Evolutionary conservation across 2,888 invertebrate species (phyloP).

Genomic region (Eupithecia subumbrata): DNA sequence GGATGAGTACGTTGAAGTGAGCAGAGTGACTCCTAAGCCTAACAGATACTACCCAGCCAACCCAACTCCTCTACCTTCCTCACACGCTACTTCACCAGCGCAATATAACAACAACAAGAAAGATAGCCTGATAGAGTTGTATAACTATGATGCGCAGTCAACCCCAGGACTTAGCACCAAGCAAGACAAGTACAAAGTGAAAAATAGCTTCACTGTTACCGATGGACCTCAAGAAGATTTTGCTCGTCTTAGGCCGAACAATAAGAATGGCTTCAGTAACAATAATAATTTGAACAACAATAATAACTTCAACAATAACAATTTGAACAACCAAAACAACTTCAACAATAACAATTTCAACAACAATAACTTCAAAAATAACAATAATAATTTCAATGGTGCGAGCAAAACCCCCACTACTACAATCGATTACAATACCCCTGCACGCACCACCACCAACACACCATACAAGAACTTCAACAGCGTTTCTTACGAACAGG

Average conservation of each 20-base stretch:
- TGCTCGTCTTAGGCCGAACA: conserved; percentile 54
- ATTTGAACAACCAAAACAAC: conserved; percentile 36
- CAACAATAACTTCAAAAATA: conserved; percentile 30
- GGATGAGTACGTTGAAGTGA: conserved; percentile 79
- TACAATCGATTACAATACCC: conserved; percentile 59
- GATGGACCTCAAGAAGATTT: conserved; percentile 66
- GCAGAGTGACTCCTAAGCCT: conserved; percentile 72
- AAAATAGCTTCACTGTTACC: conserved; percentile 69
- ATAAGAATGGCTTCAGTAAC: conserved; percentile 31
- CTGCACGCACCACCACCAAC: conserved; percentile 60
- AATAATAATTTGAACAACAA: conserved; percentile 17
- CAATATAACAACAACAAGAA: conserved; percentile 68
- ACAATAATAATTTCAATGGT: conserved; percentile 35
- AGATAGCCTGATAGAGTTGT: conserved; percentile 73
- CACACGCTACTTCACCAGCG: conserved; percentile 58
- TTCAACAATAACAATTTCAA: conserved; percentile 25
- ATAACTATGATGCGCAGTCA: conserved; percentile 76
- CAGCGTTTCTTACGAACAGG: conserved; percentile 73
- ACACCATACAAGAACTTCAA: conserved; percentile 72
- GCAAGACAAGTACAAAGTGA: conserved; percentile 67
- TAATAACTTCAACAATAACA: conserved; percentile 13
- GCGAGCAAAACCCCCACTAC: conserved; percentile 50
- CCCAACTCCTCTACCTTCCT: conserved; percentile 61
- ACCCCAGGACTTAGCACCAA: conserved; percentile 65
- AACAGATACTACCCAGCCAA: conserved; percentile 62